A percentile compares a stretch with the other conserved stretches of the same genome.
These are phyloP conservation scores for Lepeophtheirus nordmannii DNA, from an alignment of 2,888 invertebrate species.

Conservation along the genomic window DNA sequence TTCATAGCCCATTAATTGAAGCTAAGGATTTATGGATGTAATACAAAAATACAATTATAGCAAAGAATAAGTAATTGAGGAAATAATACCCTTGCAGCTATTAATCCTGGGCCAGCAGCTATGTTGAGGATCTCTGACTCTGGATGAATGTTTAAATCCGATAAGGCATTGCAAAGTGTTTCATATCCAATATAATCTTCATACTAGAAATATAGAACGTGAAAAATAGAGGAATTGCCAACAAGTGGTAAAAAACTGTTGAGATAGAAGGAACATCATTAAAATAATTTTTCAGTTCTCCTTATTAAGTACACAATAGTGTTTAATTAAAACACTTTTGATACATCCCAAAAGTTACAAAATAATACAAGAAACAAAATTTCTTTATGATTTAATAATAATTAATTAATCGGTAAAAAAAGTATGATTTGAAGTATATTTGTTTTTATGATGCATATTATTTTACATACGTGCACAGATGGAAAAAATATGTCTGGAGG, in stretches of 20 bases:
- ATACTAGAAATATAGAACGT: not conserved
- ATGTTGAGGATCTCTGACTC: constrained; percentile 7
- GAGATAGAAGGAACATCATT: not conserved
- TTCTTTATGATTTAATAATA: too few relatives aligned
- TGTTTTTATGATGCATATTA: too few relatives aligned
- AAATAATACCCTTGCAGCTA: constrained; percentile 8
- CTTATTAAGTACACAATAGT: not conserved
- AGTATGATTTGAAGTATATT: too few relatives aligned
- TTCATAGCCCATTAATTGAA: constrained; percentile 11
- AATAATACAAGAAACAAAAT: not conserved
- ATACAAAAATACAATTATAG: not conserved
- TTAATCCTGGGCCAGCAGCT: constrained; percentile 7
- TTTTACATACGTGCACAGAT: too few relatives aligned
- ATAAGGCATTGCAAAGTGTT: not conserved
- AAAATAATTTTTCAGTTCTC: not conserved
- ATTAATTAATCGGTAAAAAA: too few relatives aligned
- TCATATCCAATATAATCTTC: constrained; percentile 12
- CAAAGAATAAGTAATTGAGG: not conserved
- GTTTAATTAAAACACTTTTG: not conserved
- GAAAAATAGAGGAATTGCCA: not conserved
- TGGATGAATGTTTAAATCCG: not conserved
- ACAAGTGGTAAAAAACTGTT: not conserved
- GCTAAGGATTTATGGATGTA: not conserved
- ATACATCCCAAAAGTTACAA: not conserved
- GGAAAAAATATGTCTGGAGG: too few relatives aligned